Conservation (phyloP, 2,888 invertebrate genomes). For the Apomyelois bistriatella region DNA sequence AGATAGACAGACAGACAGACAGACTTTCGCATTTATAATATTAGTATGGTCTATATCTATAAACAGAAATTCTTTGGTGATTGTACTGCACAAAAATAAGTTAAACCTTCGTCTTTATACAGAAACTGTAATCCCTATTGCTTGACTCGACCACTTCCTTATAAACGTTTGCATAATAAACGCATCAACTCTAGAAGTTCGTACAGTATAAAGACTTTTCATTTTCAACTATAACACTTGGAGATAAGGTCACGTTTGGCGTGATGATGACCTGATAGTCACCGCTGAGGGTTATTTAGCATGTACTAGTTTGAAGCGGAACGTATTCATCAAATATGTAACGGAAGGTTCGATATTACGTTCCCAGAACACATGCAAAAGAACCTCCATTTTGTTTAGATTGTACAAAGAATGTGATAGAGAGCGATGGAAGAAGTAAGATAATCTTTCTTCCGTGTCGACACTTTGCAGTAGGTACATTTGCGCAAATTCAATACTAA, state of each 20-base stretch:
- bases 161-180: constrained; percentile 10
- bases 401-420: constrained; percentile 12
- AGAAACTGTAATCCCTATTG: constrained; percentile 1
- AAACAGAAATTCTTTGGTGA: no score
- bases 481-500: no score
- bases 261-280: background rate
- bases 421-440: background rate
- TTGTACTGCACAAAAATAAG: no score
- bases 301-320: constrained; percentile 1
- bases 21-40: no score
- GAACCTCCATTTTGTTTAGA: constrained; percentile 19
- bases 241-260: background rate
- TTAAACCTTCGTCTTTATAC: background rate
- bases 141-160: constrained; percentile 2
- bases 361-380: constrained; percentile 15
- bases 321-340: constrained; percentile 22
- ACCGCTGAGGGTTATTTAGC: background rate
- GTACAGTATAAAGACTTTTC: background rate
- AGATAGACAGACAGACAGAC: no score
- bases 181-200: background rate
- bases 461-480: no score
- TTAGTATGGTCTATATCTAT: no score
- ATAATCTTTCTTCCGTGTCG: no score
- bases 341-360: constrained; percentile 17
- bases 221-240: background rate